Evolutionary conservation across 2,888 invertebrate species (phyloP).

Genomic region (Portevinia maculata): DNA sequence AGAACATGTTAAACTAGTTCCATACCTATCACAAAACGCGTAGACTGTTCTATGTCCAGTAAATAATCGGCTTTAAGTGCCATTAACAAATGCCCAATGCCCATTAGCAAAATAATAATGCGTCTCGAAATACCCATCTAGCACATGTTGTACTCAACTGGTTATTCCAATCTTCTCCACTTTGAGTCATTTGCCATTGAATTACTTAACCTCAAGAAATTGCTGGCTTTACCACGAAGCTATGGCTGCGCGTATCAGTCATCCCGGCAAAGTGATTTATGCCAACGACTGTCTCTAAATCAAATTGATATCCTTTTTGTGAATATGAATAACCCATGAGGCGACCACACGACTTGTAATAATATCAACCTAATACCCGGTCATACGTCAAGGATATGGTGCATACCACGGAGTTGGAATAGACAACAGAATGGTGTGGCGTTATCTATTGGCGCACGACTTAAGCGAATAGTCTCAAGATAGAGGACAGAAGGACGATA

Average conservation of each 20-base stretch:
- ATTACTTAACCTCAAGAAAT: slow-evolving; percentile 59
- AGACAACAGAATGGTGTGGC: slow-evolving; percentile 17
- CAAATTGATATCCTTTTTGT: slow-evolving; percentile 75
- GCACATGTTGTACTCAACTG: slow-evolving; percentile 44
- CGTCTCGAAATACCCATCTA: slow-evolving; percentile 25
- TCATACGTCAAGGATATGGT: slow-evolving; percentile 71
- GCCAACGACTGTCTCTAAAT: slow-evolving; percentile 73
- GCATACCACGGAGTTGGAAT: not conserved
- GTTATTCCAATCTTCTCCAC: not conserved
- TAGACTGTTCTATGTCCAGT: slow-evolving; percentile 25
- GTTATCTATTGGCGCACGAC: slow-evolving; percentile 28
- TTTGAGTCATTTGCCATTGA: slow-evolving; percentile 45
- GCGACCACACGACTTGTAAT: slow-evolving; percentile 72
- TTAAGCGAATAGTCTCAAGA: slow-evolving; percentile 24
- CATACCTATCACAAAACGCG: slow-evolving; percentile 23
- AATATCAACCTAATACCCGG: slow-evolving; percentile 69
- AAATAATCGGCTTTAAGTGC: slow-evolving; percentile 43
- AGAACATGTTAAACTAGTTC: slow-evolving; percentile 49
- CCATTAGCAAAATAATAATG: slow-evolving; percentile 67
- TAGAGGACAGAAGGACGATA: slow-evolving; percentile 43
- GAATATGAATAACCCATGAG: slow-evolving; percentile 76
- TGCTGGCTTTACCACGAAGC: slow-evolving; percentile 13
- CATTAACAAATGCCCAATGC: slow-evolving; percentile 46
- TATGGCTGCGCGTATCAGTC: slow-evolving; percentile 32
- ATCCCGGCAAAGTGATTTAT: slow-evolving; percentile 49